Conservation (phyloP, 2,113 vertebrate species). For the Heterochromis multidens region DNA sequence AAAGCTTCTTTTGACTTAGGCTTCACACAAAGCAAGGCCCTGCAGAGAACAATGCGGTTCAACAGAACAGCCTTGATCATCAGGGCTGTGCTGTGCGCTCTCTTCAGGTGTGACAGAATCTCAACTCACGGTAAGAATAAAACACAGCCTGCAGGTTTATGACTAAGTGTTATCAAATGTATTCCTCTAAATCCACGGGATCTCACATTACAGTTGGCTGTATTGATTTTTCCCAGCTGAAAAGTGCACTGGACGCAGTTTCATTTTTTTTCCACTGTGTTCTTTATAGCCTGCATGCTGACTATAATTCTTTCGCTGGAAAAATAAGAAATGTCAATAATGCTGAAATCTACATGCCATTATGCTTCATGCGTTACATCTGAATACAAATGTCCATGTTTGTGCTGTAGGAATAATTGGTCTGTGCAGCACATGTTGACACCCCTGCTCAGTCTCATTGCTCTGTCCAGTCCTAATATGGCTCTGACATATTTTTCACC, state of each 20-base stretch:
- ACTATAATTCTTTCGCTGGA: not conserved
- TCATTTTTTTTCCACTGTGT: slow-evolving; percentile 10
- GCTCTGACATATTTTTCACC: slow-evolving; percentile 49
- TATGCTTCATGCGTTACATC: not conserved
- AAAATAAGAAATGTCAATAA: slow-evolving; percentile 36
- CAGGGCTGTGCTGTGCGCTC: not conserved
- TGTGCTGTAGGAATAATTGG: not conserved
- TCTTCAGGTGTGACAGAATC: slow-evolving; percentile 53
- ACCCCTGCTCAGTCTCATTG: slow-evolving; percentile 33
- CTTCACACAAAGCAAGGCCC: slow-evolving; percentile 38
- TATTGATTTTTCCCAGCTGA: slow-evolving; percentile 63
- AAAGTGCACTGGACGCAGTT: slow-evolving; percentile 41
- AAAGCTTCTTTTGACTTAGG: slow-evolving; percentile 25
- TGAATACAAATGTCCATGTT: slow-evolving; percentile 4
- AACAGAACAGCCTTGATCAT: slow-evolving; percentile 47
- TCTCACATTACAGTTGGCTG: slow-evolving; percentile 61
- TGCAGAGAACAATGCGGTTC: slow-evolving; percentile 47
- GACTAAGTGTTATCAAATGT: slow-evolving; percentile 69
- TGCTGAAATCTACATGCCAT: slow-evolving; percentile 10
- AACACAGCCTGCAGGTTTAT: slow-evolving; percentile 64
- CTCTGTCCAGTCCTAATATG: slow-evolving; percentile 5
- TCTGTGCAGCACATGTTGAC: not conserved
- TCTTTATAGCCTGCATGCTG: slow-evolving; percentile 24
- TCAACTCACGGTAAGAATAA: slow-evolving; percentile 35
- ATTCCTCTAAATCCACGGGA: slow-evolving; percentile 54